Base-by-base conservation (phyloP, 2,113 vertebrate genomes). In the Aspiorhynchus laticeps region DNA sequence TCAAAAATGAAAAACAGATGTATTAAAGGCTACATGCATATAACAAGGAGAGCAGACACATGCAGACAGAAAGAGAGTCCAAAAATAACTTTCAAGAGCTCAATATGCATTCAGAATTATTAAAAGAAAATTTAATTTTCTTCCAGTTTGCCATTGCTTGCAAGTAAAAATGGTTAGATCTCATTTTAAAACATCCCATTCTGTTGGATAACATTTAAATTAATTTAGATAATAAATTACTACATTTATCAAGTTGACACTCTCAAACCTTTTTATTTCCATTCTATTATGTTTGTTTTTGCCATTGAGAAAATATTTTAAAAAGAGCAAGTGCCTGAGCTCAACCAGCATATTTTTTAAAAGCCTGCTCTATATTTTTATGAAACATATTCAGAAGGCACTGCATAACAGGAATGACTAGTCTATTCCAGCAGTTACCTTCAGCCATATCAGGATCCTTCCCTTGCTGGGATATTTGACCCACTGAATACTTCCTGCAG, bases 361-460 rank as follows among this genome's bases (percentile, higher is more conserved):
- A 26, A 26, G n/a, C 12, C 14, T 67, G 28, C 63, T 31, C 3
- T 69, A 8, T 33, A 5, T 67, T 67, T 69, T 7, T 69, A 69
- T 69, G 15, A 69, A 33, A 21, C 17, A 36, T 31, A 8, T 33
- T 36, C 65, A 19, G 19, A 69, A 69, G 6, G 65, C 17, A 19
- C 6, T 19, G 28, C 28, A 69, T 33, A 33, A 33, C 26, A 17
- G 63, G 26, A 28, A 65, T 65, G 63, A 65, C 17, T 71, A 19
- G 31, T 19, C 28, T 69, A 33, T 69, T 36, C 65, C 67, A 36
- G 67, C 31, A 24, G 86, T 89, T 77, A 95, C 95, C 95, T 46
- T 94, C 91, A 0, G 24, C 59, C 93, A 94, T 95, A 88, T 95
- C 93, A 0, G 92, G 93, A 1, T 2, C 2, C 33, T 33, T 33